phyloP scores from a whole-genome alignment of 1,140 invertebrate species.

The Eufriesea mexicana region DNA sequence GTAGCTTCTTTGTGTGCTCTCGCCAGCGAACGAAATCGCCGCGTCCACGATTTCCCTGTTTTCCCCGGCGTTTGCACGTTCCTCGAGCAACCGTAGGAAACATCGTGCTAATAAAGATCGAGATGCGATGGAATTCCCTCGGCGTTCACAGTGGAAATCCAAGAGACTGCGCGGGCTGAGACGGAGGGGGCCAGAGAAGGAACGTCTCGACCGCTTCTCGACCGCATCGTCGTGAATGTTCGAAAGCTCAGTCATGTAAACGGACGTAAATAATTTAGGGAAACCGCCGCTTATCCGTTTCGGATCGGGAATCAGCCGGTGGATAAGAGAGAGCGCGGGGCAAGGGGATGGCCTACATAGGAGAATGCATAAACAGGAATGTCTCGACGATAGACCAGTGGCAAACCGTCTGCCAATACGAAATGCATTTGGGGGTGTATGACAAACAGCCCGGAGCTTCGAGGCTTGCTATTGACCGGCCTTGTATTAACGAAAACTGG shows the following conservation, averaged over 20 bases:
- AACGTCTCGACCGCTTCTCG: neutral
- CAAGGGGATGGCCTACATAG: neutral
- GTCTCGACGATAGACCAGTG: neutral
- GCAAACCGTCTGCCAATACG: constrained; percentile 25
- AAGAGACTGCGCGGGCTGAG: neutral
- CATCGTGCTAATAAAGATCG: too few species aligned
- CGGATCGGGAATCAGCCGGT: constrained; percentile 1
- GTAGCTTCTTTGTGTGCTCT: too few species aligned
- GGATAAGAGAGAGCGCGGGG: neutral
- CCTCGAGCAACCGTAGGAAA: too few species aligned
- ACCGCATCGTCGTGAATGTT: neutral
- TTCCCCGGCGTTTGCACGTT: too few species aligned
- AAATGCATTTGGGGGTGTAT: constrained; percentile 28
- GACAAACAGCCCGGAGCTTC: constrained; percentile 26
- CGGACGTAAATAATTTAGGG: constrained; percentile 27
- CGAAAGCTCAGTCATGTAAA: neutral
- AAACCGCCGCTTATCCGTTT: constrained; percentile 5
- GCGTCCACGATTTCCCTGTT: neutral
- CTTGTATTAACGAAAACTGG: constrained; percentile 48
- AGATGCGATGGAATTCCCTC: too few species aligned
- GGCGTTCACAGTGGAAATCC: neutral
- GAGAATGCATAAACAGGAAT: constrained; percentile 36
- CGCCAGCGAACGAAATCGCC: neutral
- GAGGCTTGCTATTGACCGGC: constrained; percentile 30
- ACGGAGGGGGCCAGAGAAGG: too few species aligned